These are phyloP conservation scores for Lordiphosa clarofinis DNA, from an alignment of 1,140 invertebrate species.

Conservation along the genomic window DNA sequence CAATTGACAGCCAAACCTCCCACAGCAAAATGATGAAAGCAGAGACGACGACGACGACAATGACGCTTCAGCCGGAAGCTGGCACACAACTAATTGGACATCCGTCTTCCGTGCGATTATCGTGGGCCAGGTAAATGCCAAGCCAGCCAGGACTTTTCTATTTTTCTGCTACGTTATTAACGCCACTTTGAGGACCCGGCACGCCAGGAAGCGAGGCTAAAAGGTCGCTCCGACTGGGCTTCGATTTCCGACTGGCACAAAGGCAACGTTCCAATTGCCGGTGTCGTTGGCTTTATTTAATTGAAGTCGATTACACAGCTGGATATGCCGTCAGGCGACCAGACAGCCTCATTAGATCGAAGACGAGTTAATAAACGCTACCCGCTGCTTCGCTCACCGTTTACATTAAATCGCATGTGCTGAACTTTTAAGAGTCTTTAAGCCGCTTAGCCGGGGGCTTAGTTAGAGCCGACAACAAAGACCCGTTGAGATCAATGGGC, in stretches of 20 bases:
- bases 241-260: slow-evolving; percentile 35
- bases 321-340: slow-evolving; percentile 43
- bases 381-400: slow-evolving; percentile 26
- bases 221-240: slow-evolving; percentile 30
- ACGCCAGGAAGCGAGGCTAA: slow-evolving; percentile 35
- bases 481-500: slow-evolving; percentile 63
- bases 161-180: slow-evolving; percentile 62
- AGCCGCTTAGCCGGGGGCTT: slow-evolving; percentile 53
- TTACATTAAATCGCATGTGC: slow-evolving; percentile 39
- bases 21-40: slow-evolving; percentile 19
- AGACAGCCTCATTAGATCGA: slow-evolving; percentile 62
- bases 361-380: slow-evolving; percentile 39
- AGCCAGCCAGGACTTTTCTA: slow-evolving; percentile 10
- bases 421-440: slow-evolving; percentile 53
- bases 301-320: slow-evolving; percentile 72
- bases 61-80: slow-evolving; percentile 57
- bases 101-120: slow-evolving; percentile 72
- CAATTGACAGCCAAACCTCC: slow-evolving; percentile 33
- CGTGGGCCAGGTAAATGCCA: slow-evolving; percentile 45
- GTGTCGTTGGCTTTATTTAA: slow-evolving; percentile 69
- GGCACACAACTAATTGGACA: slow-evolving; percentile 75
- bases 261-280: slow-evolving; percentile 63
- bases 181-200: slow-evolving; percentile 52
- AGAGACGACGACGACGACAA: slow-evolving; percentile 14
- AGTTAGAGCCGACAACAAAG: slow-evolving; percentile 53